Evolutionary conservation across 2,113 vertebrate species (phyloP), one percentile per base, ranked within the genome.

Genomic region (Mystacornis crossleyi): DNA sequence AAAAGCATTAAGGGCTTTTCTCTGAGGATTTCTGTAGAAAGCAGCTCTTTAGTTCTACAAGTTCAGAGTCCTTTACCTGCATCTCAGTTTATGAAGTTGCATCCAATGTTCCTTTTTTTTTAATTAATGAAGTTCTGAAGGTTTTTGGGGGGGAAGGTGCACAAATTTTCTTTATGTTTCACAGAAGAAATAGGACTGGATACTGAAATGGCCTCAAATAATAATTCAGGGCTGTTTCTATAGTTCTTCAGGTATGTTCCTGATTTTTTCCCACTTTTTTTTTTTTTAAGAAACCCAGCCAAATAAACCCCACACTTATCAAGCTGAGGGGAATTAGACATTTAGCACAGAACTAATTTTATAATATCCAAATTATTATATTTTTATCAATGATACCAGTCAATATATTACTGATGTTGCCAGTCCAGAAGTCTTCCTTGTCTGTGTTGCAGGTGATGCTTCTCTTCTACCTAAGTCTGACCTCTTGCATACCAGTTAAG

Each of bases 1-100:
- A 85, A 87, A 93, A 91, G 55, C 43, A 20, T 54, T 8, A 79
- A 81, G 86, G 21, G 14, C 18, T 87, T 54, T 81, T 80, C 74
- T 91, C 17, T 43, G 70, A 40, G 65, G 40, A 45, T 48, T 81
- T 91, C 31, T 42, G 28, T 79, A 66, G 58, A 85, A 89, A 79
- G 61, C 23, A 80, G 18, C 65, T 91, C 20, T 86, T 75, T 13
- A 45, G 5, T 60, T 70, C 14, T 40, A 8, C 34, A 71, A 45
- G 16, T 51, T 43, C 42, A 58, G 28, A 47, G 33, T 81, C 74
- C n/a, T 86, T 88, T n/a, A 80, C 28, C 54, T 62, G 18, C 38
- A 31, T 54, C 67, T 78, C 33, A 12, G 0, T 81, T 90, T 15
- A 34, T 67, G 15, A 89, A 51, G 36, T 84, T 81, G 18, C 23